Evolutionary conservation across 2,113 vertebrate genomes (phyloP), one percentile per base, ranked within the genome.

Genomic region (Psittacara wagleri): DNA sequence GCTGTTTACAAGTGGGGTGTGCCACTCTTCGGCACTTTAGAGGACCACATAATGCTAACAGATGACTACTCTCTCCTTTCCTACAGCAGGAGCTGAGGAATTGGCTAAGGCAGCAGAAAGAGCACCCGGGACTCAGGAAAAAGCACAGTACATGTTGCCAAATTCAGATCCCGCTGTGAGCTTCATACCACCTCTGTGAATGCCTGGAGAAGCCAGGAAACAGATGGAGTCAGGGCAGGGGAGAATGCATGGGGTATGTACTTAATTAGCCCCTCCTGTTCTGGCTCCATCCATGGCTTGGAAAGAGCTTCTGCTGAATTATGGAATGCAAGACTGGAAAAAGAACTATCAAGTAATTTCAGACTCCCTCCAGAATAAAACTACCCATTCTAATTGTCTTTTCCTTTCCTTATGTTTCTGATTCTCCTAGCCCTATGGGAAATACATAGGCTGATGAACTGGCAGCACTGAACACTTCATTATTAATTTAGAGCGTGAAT

Each of bases 251-350:
- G 83, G 88, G 88, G 13, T 84, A 94, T 82, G 94, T 92, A 95
- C 37, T 94, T 93, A 89, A 97, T 96, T 87, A 94, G 91, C 52
- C 51, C 67, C 95, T 94, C 86, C 84, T 87, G 92, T 52, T 88
- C 91, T 92, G 80, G 62, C 73, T 88, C 77, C 70, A 69, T 91
- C 86, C 70, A 78, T 25, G 52, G 73, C 62, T 84, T 82, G 67
- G 41, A 82, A 91, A 92, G 68, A 86, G 44, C 44, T 93, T 90
- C 88, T 89, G 52, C 12, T 17, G 6, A 46, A 89, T 91, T 95
- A 92, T 25, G 63, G 94, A 95, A 94, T 12, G 29, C 28, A 90
- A 76, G 48, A 78, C 83, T 91, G 44, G 44, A 79, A 72, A 91
- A 94, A 81, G 77, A 86, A 73, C 44, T 52, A 82, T 6, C 52